Evolutionary conservation across 2,113 vertebrate genomes (phyloP).

Genomic region (Psophia crepitans): DNA sequence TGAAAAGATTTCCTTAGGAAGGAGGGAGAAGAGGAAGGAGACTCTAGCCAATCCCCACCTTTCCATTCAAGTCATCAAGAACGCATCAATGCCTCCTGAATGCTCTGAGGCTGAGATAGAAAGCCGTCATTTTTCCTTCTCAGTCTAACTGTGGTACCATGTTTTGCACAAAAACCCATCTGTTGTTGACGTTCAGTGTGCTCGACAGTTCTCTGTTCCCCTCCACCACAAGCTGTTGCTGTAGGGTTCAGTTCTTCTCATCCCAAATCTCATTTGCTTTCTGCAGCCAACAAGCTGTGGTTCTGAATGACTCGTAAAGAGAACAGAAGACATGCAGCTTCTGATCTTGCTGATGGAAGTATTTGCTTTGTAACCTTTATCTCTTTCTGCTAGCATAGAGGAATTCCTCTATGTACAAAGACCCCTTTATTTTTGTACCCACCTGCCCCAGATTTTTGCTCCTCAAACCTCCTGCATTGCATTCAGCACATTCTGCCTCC

Average conservation of each 20-base stretch:
- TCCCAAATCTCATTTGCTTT: conserved; percentile 46
- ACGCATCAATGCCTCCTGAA: not conserved
- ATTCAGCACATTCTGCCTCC: not conserved
- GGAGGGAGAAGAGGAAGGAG: not conserved
- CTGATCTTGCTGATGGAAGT: not conserved
- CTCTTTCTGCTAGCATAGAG: not conserved
- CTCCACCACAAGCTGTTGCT: conserved; percentile 63
- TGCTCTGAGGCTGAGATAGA: not conserved
- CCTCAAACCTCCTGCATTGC: not conserved
- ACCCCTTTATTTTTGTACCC: not conserved
- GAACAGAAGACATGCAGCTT: conserved; percentile 6
- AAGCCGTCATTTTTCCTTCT: conserved; percentile 15
- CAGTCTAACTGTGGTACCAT: conserved; percentile 13
- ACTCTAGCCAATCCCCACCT: not conserved
- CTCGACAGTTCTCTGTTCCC: conserved; percentile 48
- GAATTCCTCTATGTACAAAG: not conserved
- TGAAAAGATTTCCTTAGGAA: not conserved
- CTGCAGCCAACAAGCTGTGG: conserved; percentile 30
- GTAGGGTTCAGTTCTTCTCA: conserved; percentile 43
- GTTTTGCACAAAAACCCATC: conserved; percentile 64
- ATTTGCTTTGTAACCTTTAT: not conserved
- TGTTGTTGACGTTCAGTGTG: conserved; percentile 64
- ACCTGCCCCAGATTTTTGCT: conserved; percentile 8
- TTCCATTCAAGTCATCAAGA: not conserved
- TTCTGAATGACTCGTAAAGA: conserved; percentile 30